phyloP scores from a whole-genome alignment of 1,140 invertebrate species.

The Apocrypta bakeri region DNA sequence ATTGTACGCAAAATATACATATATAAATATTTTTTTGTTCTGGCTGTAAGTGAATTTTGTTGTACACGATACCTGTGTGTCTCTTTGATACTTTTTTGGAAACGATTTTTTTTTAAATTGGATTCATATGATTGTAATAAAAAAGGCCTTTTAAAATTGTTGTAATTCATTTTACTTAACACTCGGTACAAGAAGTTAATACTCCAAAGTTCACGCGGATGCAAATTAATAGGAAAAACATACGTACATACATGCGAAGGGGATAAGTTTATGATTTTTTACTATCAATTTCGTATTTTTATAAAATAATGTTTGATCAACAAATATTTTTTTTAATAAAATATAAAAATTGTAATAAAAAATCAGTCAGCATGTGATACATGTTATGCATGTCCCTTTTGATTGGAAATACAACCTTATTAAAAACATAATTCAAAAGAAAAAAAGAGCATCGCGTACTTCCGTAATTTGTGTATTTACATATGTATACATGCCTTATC shows the following conservation, averaged over 20 bases:
- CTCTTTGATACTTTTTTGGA: conserved; percentile 24
- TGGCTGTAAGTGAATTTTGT: conserved; percentile 41
- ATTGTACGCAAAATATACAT: conserved; percentile 26
- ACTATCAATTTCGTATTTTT: conserved; percentile 47
- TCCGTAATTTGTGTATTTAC: conserved; percentile 41
- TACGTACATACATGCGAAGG: not conserved
- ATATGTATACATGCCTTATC: conserved; percentile 39
- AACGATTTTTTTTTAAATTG: conserved; percentile 31
- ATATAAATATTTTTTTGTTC: conserved; percentile 25
- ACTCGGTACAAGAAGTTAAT: not conserved
- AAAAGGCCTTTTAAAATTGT: conserved; percentile 35
- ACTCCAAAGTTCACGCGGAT: conserved; percentile 4
- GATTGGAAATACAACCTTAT: not conserved
- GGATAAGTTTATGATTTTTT: conserved; percentile 29
- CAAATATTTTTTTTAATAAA: conserved; percentile 36
- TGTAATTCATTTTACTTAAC: conserved; percentile 29
- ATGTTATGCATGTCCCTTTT: conserved; percentile 21
- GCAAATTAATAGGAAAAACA: not conserved
- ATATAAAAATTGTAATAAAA: conserved; percentile 34
- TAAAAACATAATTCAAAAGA: not conserved
- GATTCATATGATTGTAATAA: conserved; percentile 33
- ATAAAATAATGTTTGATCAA: conserved; percentile 39
- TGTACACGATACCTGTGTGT: not conserved
- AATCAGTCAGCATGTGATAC: not conserved
- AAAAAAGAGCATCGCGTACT: not conserved